Evolutionary conservation across 2,797 vertebrate species (phyloP), one percentile per base, ranked within the genome.

Genomic region (Oceanodroma leucorhoa): DNA sequence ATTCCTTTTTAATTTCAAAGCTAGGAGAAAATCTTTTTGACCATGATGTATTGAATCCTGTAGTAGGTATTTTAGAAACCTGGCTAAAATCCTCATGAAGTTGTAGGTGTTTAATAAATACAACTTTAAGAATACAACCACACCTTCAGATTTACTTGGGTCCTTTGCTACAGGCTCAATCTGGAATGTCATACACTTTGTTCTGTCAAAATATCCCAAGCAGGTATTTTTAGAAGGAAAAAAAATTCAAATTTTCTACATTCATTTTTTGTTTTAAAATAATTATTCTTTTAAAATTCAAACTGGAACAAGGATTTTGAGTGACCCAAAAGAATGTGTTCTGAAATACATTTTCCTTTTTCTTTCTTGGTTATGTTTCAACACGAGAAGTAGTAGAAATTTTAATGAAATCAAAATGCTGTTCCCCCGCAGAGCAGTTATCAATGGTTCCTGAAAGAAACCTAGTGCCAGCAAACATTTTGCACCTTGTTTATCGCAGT

Each of bases 161-260:
- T 48, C 43, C 57, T 81, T 84, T 75, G 32, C 30, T 71, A 19
- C 43, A 58, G 54, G 45, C 38, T 76, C 30, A n/a, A 48, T 72
- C 29, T 54, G n/a, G 58, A 66, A 69, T 11, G 34, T 48, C 32
- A 36, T 27, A 26, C 0, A 0, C 36, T 75, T 75, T 0, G 0
- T 76, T 46, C 51, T 40, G 40, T 45, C 48, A 83, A 66, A 71
- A 54, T 30, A 81, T 19, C 40, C 40, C n/a, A 67, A 43, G 34
- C 12, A 77, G 19, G 7, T 58, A 67, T 64, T 50, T 80, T 45
- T 50, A 71, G 41, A 84, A 46, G 11, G 15, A 30, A 80, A n/a
- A 80, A 46, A 73, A 34, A 17, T 16, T 12, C 10, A 54, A 7
- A 3, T 24, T 71, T 77, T 73, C 27, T 48, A 48, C n/a, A 21